Conservation (phyloP, 2,888 invertebrate genomes). For the Melanophora roralis region DNA sequence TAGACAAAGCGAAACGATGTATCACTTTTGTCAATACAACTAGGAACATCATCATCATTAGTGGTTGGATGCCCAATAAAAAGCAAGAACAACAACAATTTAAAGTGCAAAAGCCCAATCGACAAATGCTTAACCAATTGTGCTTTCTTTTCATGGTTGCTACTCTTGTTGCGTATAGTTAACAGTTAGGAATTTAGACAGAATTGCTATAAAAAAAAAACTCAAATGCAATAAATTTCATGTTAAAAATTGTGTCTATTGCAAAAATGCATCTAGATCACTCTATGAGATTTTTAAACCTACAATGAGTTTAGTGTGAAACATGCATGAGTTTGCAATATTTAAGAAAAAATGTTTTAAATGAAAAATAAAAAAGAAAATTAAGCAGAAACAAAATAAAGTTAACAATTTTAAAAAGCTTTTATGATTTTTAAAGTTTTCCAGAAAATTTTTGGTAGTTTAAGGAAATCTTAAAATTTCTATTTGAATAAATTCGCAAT, state of each 20-base stretch:
- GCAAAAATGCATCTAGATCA: conserved; percentile 13
- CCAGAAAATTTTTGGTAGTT: too few species aligned
- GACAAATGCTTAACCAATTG: conserved; percentile 55
- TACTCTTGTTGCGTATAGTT: not conserved
- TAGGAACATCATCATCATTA: conserved; percentile 4
- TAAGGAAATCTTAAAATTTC: too few species aligned
- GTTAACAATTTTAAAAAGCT: too few species aligned
- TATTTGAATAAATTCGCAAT: too few species aligned
- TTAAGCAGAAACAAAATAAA: not conserved
- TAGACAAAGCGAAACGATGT: not conserved
- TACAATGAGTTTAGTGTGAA: conserved; percentile 49
- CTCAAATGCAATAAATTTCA: not conserved
- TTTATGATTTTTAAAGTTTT: too few species aligned
- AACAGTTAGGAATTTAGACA: not conserved
- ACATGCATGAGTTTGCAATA: conserved; percentile 40
- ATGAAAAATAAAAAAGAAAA: not conserved
- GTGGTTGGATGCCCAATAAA: conserved; percentile 19
- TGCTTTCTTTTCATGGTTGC: conserved; percentile 3
- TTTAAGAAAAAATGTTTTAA: conserved; percentile 26
- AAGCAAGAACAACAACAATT: conserved; percentile 20
- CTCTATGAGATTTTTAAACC: conserved; percentile 41
- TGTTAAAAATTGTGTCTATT: conserved; percentile 23
- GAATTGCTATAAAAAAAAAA: not conserved
- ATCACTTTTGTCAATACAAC: not conserved
- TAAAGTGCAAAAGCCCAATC: conserved; percentile 25